Evolutionary conservation across 2,888 invertebrate genomes (phyloP), one percentile per base, ranked within the genome.

Genomic region (Tachina lurida): DNA sequence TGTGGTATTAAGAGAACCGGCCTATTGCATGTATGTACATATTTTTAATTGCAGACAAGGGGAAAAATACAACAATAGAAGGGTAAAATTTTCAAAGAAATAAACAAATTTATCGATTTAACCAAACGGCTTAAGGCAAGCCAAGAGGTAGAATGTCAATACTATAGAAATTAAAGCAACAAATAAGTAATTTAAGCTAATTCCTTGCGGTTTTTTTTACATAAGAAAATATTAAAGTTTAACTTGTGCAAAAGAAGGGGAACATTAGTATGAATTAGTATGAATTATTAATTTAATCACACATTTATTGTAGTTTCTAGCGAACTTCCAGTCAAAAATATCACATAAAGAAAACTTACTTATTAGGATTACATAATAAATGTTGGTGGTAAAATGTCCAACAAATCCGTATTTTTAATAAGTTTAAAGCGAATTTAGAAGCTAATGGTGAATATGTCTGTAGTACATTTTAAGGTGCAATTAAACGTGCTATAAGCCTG

Each of bases 51-150:
- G 58, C 41, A 68, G 58, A 58, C 67, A 79, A 73, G 63, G 47
- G 71, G 45, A 65, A 31, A 71, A 52, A 31, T 19, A 49, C 13
- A 22, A 15, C 12, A 52, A 52, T 58, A 78, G 15, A 39, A 39
- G n/a, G 15, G 41, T 15, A 45, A 71, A 22, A 22, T 54, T 8
- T 31, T 45, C 13, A 19, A 49, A 79, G 47, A 68, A 49, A 49
- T 12, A 47, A 63, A 31, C 47, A 41, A 65, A 80, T 41, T 58
- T 73, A 80, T 80, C 56, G 80, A 80, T 80, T 80, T 58, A 58
- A 49, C 22, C 65, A 73, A 80, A 79, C 63, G 65, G 71, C 71
- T 63, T 54, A 45, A 62, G 45, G 45, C 63, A 49, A 31, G 17
- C n/a, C 65, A 58, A 80, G 45, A 65, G 79, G 73, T 67, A 49